Evolutionary conservation across 1,140 invertebrate genomes (phyloP).

Genomic region (Drosophila lacteicornis): DNA sequence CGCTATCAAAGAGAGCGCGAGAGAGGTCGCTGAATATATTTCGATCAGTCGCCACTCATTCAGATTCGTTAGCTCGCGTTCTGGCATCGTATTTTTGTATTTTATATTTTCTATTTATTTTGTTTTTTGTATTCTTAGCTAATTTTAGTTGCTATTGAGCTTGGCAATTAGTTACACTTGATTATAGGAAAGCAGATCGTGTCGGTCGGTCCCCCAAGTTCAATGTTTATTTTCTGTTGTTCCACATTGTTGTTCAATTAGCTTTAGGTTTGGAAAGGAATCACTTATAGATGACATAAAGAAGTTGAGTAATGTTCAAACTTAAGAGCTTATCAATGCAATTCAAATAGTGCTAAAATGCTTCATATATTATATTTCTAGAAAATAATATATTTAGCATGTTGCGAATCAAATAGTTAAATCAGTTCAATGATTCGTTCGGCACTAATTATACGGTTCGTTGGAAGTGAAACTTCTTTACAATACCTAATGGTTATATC

Average conservation of each 20-base stretch:
- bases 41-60: slow-evolving; percentile 32
- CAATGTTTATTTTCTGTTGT: slow-evolving; percentile 32
- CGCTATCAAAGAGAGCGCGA: slow-evolving; percentile 42
- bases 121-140: slow-evolving; percentile 58
- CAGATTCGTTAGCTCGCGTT: slow-evolving; percentile 30
- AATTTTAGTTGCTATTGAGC: slow-evolving; percentile 68
- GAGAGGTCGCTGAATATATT: slow-evolving; percentile 20
- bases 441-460: slow-evolving; percentile 11
- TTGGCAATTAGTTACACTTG: slow-evolving; percentile 71
- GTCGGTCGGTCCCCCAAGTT: slow-evolving; percentile 31
- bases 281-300: slow-evolving; percentile 1
- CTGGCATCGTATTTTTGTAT: slow-evolving; percentile 34
- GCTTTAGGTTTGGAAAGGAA: neutral
- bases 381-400: neutral
- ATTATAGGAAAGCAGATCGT: slow-evolving; percentile 45
- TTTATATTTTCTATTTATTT: slow-evolving; percentile 54
- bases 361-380: too few species aligned
- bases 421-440: neutral
- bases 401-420: neutral
- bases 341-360: neutral
- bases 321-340: neutral
- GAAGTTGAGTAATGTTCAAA: slow-evolving; percentile 1
- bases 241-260: slow-evolving; percentile 15
- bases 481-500: slow-evolving; percentile 38
- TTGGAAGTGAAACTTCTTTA: slow-evolving; percentile 5